Percentiles rank a stretch among this genome's conserved stretches.
These are phyloP conservation scores for Oreochromis grahami DNA, from an alignment of 2,797 vertebrate genomes.

Conservation along the genomic window DNA sequence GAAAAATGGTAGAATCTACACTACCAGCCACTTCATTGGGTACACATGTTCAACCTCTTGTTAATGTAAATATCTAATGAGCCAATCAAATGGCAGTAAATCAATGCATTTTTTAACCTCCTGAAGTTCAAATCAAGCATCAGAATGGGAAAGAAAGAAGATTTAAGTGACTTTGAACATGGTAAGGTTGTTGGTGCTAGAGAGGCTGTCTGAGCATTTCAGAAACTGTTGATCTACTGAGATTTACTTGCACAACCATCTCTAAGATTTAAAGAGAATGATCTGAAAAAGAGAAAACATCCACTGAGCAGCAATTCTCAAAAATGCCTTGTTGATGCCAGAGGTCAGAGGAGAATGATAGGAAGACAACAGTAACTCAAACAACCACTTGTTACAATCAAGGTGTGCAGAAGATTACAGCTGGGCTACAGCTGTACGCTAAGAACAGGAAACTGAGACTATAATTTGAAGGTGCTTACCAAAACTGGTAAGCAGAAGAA, in stretches of 20 bases:
- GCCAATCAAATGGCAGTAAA: background rate
- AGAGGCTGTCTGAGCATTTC: background rate
- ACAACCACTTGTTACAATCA: background rate
- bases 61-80: background rate
- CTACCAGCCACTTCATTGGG: background rate
- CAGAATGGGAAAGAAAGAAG: background rate
- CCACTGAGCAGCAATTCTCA: background rate
- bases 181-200: background rate
- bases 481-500: background rate
- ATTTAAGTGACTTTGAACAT: background rate
- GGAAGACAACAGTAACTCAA: background rate
- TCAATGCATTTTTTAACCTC: background rate
- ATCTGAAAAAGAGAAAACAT: background rate
- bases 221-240: background rate
- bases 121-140: background rate
- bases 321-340: no score
- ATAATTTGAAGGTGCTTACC: background rate
- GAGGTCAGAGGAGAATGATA: background rate
- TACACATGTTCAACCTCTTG: background rate
- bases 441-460: background rate
- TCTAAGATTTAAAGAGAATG: background rate
- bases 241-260: background rate
- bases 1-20: background rate
- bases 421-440: background rate
- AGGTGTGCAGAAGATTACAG: background rate